Evolutionary conservation across 2,888 invertebrate species (phyloP), one percentile per base, ranked within the genome.

Genomic region (Aspidiotus rigidus): DNA sequence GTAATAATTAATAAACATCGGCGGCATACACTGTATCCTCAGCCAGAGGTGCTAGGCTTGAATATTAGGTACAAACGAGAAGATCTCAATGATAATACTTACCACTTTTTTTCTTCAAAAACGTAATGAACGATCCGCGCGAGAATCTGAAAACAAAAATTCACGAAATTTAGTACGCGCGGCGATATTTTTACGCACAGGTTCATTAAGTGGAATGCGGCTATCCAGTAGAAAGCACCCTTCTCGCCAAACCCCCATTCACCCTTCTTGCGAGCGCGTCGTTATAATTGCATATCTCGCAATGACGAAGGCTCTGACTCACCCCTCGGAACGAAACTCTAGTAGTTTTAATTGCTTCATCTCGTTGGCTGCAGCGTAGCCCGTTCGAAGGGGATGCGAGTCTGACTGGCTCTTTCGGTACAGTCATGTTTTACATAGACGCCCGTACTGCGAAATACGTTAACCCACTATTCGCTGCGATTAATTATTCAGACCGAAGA

Each of bases 211-310:
- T 28, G 28, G 28, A 28, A 28, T 28, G 28, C 28, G 28, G 28
- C 28, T 28, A 28, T 28, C 60, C 40, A 28, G 60, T 28, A 16
- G 13, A 16, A 28, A 39, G 17, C 64, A 64, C 64, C 64, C 64
- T 64, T 64, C 53, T 55, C 53, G 55, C 39, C 28, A 54, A 64
- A 55, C 54, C 64, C 64, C 55, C 64, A 28, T 64, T 49, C 64
- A 64, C 64, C 64, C 64, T 64, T 28, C 28, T 17, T 40, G 55
- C 64, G 16, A 54, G 39, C 54, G 55, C 64, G 64, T 64, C 64
- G 64, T 64, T 64, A 64, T 64, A 64, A 64, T 64, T 64, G 64
- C 64, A 64, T 64, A 64, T 64, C 64, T 64, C 53, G 55, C 28
- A 64, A 64, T 55, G 53, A 64, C 64, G 28, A 54, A 64, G 64